A percentile compares a stretch with the other conserved stretches of the same genome.
Evolutionary conservation across 1,140 invertebrate species (phyloP).

Genomic region (Hypsibius dujardini): DNA sequence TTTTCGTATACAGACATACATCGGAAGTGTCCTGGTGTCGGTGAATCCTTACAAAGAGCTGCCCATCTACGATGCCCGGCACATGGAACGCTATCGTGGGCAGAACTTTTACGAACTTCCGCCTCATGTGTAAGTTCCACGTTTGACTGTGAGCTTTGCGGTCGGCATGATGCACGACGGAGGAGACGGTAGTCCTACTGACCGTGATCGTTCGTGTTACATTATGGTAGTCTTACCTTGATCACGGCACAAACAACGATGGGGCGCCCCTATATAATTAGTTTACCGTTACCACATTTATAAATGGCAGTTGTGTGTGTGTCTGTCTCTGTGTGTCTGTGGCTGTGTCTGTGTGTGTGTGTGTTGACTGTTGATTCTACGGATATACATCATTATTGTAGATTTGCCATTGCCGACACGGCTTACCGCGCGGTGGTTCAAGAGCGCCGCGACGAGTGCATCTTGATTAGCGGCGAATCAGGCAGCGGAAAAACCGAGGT

Average conservation of each 20-base stretch:
- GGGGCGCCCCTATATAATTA: no score
- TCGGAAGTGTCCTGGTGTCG: slow-evolving; percentile 71
- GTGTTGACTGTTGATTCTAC: not conserved
- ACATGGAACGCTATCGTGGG: slow-evolving; percentile 60
- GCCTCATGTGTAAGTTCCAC: slow-evolving; percentile 65
- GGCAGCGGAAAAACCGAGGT: slow-evolving; percentile 71
- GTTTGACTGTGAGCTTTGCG: no score
- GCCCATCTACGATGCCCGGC: slow-evolving; percentile 56
- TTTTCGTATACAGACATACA: slow-evolving; percentile 59
- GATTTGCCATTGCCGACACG: slow-evolving; percentile 69
- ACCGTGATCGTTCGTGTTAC: no score
- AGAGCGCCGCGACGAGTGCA: slow-evolving; percentile 70
- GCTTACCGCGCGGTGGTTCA: slow-evolving; percentile 63
- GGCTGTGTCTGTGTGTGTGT: no score
- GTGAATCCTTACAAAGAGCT: slow-evolving; percentile 76
- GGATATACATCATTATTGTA: slow-evolving; percentile 34
- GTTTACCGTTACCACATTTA: no score
- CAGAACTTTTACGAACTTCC: slow-evolving; percentile 75
- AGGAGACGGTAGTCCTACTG: no score
- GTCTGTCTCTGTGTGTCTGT: no score
- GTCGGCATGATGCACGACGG: no score
- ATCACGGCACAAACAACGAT: no score
- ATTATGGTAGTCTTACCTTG: no score
- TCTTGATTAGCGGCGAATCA: slow-evolving; percentile 66
- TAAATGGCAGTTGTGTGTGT: no score